Base-by-base conservation (phyloP, 2,113 vertebrate genomes). In the Oncorhynchus mykiss region DNA sequence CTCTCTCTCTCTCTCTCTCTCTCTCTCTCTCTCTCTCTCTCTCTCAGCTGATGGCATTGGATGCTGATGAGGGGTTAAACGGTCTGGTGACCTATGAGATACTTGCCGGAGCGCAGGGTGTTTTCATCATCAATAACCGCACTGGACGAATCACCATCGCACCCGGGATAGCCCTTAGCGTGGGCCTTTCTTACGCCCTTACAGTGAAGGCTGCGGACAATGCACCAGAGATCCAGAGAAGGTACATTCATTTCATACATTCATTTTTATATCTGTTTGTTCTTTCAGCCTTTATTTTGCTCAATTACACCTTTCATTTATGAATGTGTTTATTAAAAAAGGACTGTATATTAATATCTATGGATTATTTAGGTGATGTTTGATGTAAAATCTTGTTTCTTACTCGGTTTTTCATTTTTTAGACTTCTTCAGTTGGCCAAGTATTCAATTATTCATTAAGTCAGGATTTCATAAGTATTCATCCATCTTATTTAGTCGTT, bases 21-120 rank as follows among this genome's bases (percentile, higher is more conserved):
- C 66, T 16, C 24, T n/a, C 14, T 59, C 13, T 18, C 39, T 27
- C 31, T 7, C 34, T 34, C 34, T 0, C 34, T 34, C 87, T 88
- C 51, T 80, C 82, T 90, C 92, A 99, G 98, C 93, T 98, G 88
- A 95, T 91, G 0, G 98, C 98, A 5, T 82, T 90, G 1, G 97
- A 99, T 62, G 94, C 95, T 1, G 98, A 99, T 69, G 96, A 96
- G 89, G 96, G 96, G 68, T 84, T 93, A 73, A 99, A 99, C 0
- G 97, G 97, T 9, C 87, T 94, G 90, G 93, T 99, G 79, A 94
- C 91, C 2, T 99, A 99, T 31, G 93, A 96, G 75, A 99, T 99
- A 79, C 91, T 99, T 87, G 94, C 92, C n/a, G 98, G 98, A 6
- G 93, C 83, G 51, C 94, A 94, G 86, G 96, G 94, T 20, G 78